phyloP scores from a whole-genome alignment of 2,113 vertebrate species.

The Cyanoderma ruficeps region DNA sequence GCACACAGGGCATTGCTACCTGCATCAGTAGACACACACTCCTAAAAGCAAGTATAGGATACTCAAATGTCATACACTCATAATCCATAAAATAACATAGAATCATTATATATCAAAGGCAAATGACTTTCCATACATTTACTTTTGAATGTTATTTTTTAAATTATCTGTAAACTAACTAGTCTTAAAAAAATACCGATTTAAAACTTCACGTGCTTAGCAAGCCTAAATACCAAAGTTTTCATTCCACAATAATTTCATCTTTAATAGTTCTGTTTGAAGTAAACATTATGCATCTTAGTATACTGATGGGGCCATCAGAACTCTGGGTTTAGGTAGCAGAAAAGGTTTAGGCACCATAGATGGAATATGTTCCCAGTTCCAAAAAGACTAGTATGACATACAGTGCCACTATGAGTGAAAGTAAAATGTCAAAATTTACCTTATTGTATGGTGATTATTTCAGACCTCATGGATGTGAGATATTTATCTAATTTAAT shows the following conservation, averaged over 20 bases:
- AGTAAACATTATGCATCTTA: neutral
- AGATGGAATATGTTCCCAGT: neutral
- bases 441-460: neutral
- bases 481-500: neutral
- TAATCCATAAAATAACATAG: neutral
- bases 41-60: slow-evolving; percentile 72
- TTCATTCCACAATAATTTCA: neutral
- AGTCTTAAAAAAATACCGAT: neutral
- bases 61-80: neutral
- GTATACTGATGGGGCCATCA: neutral
- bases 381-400: neutral
- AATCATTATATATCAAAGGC: neutral
- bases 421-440: neutral
- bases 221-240: neutral
- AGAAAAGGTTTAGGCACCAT: neutral
- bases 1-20: slow-evolving; percentile 89
- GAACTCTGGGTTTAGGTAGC: neutral
- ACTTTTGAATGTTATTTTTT: neutral
- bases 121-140: neutral
- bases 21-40: slow-evolving; percentile 95
- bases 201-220: neutral
- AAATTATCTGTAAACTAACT: neutral
- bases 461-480: neutral
- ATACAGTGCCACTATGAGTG: fast-evolving
- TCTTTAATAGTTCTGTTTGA: neutral